A percentile compares a stretch with the other conserved stretches of the same genome.
These are phyloP conservation scores for Atractosteus spatula DNA, from an alignment of 2,113 vertebrate species.

Conservation along the genomic window DNA sequence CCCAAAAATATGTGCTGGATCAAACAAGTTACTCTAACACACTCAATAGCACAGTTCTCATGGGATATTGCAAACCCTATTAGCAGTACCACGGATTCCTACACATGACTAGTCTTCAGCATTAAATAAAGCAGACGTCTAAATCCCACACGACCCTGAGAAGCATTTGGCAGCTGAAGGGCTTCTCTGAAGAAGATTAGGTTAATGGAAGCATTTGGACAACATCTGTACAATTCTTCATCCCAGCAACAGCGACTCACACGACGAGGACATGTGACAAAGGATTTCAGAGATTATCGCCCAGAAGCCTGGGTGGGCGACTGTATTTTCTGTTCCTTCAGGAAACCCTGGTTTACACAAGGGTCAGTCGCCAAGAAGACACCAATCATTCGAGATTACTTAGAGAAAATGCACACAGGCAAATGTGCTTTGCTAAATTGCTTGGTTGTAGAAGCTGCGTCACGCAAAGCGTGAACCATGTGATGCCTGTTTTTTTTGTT, in stretches of 20 bases:
- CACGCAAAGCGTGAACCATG: no score
- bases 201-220: constrained; percentile 62
- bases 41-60: constrained; percentile 34
- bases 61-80: constrained; percentile 48
- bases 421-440: no score
- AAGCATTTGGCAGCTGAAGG: constrained; percentile 60
- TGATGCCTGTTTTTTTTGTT: no score
- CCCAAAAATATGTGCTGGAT: not conserved
- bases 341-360: not conserved
- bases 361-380: no score
- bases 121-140: constrained; percentile 57
- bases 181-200: constrained; percentile 65
- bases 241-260: constrained; percentile 50
- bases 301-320: constrained; percentile 39
- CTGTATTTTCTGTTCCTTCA: not conserved
- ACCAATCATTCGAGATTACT: no score
- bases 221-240: constrained; percentile 56
- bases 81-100: constrained; percentile 51
- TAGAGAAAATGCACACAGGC: no score
- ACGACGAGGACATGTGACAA: constrained; percentile 48
- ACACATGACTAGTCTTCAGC: constrained; percentile 53
- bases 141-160: constrained; percentile 57
- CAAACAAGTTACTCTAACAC: not conserved
- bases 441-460: no score
- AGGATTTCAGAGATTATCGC: constrained; percentile 55